These are phyloP conservation scores for Hylyphantes graminicola DNA, from an alignment of 1,140 invertebrate species.

Conservation along the genomic window DNA sequence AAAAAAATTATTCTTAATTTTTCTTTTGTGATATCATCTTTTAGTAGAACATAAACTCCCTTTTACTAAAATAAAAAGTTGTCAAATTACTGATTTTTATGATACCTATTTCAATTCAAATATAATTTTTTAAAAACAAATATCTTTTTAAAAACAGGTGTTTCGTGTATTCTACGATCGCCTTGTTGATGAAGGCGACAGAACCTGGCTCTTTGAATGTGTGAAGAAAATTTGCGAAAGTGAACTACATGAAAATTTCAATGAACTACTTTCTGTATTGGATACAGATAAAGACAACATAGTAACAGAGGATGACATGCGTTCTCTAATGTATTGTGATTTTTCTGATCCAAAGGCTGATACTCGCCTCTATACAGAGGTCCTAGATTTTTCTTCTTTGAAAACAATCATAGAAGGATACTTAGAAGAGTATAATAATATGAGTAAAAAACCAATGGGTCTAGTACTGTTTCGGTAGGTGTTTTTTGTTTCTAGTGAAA, in stretches of 20 bases:
- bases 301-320: slow-evolving; percentile 81
- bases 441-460: slow-evolving; percentile 98
- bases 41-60: too few relatives aligned
- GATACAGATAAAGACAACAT: slow-evolving; percentile 70
- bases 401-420: slow-evolving; percentile 87
- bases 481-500: background rate
- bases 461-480: slow-evolving; percentile 88
- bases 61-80: too few relatives aligned
- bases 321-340: slow-evolving; percentile 93
- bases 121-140: background rate
- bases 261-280: slow-evolving; percentile 71
- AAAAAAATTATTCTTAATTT: too few relatives aligned
- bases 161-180: slow-evolving; percentile 94
- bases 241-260: slow-evolving; percentile 71
- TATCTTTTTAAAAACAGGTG: slow-evolving; percentile 64
- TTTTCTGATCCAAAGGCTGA: slow-evolving; percentile 95
- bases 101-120: background rate
- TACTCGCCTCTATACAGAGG: slow-evolving; percentile 87
- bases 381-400: slow-evolving; percentile 83
- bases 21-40: too few relatives aligned
- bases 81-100: too few relatives aligned
- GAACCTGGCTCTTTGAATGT: slow-evolving; percentile 81
- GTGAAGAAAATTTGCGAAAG: slow-evolving; percentile 68
- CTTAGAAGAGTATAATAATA: slow-evolving; percentile 92
- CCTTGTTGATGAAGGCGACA: slow-evolving; percentile 83